Evolutionary conservation across 2,797 vertebrate genomes (phyloP), one percentile per base, ranked within the genome.

Genomic region (Tolypeutes matacus): DNA sequence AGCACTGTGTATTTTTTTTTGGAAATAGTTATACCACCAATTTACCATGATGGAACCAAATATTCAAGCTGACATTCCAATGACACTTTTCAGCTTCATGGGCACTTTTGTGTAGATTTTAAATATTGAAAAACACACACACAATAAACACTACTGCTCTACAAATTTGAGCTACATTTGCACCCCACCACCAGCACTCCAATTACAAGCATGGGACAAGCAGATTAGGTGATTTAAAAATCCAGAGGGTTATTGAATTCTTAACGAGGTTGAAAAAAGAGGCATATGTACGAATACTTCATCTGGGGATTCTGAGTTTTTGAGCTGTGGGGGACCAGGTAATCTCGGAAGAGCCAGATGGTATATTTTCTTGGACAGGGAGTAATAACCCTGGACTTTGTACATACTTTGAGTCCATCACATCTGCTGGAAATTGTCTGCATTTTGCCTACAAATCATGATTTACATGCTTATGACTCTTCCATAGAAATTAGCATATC

Each of bases 21-120:
- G 53, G 13, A 13, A 1, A 6, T 7, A 18, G 9, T 2, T 3
- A 64, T 0, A 3, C 25, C 65, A 23, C 13, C 0, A 0, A 34
- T 3, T 15, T 1, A 29, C 64, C 53, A 5, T 0, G 2, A 11
- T 0, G 34, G 42, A n/a, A n/a, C 3, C 53, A 27, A 14, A 69
- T 34, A n/a, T 7, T 11, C 42, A 7, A 20, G 2, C 34, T 4
- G 15, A 5, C 23, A 23, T 6, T 36, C 49, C 10, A 0, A 4
- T 2, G 49, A 29, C 5, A 3, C 1, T 0, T 12, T 42, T n/a
- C 53, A 21, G 4, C 64, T 11, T 31, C 25, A 29, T 1, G 14
- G 20, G 42, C 9, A 1, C 21, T 14, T 39, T 20, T 1, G 9
- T 39, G 10, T 5, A 13, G 34, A 53, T 53, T 11, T 64, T 18